A percentile compares a stretch with the other conserved stretches of the same genome.
phyloP scores from a whole-genome alignment of 1,140 invertebrate species.

The Drosophila sp. region DNA sequence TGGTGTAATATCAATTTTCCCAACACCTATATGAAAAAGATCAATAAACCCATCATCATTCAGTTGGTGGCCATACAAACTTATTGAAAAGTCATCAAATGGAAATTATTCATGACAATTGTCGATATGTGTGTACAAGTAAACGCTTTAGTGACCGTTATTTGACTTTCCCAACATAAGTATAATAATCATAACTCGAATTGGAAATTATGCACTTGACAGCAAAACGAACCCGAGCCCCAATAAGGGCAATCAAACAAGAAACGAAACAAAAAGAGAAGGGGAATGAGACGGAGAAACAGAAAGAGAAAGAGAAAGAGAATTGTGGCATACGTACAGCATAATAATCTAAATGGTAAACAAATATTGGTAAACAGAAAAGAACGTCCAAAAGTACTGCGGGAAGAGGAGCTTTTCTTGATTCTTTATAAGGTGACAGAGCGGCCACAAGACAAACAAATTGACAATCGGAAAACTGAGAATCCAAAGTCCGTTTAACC shows the following conservation, averaged over 20 bases:
- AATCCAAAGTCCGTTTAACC: slow-evolving; percentile 43
- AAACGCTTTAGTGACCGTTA: slow-evolving; percentile 54
- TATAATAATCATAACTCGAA: slow-evolving; percentile 79
- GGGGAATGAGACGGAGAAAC: slow-evolving; percentile 14
- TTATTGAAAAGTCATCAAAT: slow-evolving; percentile 78
- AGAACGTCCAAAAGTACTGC: slow-evolving; percentile 1
- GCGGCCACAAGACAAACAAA: slow-evolving; percentile 29
- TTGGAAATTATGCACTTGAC: slow-evolving; percentile 63
- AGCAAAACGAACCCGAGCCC: slow-evolving; percentile 20
- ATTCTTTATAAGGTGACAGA: slow-evolving; percentile 39
- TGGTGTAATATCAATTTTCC: slow-evolving; percentile 65
- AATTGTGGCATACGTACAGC: slow-evolving; percentile 57
- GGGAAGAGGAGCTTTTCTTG: slow-evolving; percentile 35
- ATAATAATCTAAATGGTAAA: slow-evolving; percentile 82
- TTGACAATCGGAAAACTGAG: slow-evolving; percentile 13
- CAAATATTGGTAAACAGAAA: slow-evolving; percentile 64
- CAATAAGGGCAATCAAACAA: slow-evolving; percentile 82
- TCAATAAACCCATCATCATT: slow-evolving; percentile 65
- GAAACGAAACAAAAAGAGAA: slow-evolving; percentile 20
- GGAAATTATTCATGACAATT: slow-evolving; percentile 66
- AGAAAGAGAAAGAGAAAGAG: slow-evolving; percentile 16
- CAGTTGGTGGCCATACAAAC: slow-evolving; percentile 14
- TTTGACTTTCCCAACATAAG: slow-evolving; percentile 78
- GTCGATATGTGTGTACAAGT: slow-evolving; percentile 17
- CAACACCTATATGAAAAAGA: slow-evolving; percentile 66